Conservation (phyloP, 2,888 invertebrate species). For the Frankliniella fusca region DNA sequence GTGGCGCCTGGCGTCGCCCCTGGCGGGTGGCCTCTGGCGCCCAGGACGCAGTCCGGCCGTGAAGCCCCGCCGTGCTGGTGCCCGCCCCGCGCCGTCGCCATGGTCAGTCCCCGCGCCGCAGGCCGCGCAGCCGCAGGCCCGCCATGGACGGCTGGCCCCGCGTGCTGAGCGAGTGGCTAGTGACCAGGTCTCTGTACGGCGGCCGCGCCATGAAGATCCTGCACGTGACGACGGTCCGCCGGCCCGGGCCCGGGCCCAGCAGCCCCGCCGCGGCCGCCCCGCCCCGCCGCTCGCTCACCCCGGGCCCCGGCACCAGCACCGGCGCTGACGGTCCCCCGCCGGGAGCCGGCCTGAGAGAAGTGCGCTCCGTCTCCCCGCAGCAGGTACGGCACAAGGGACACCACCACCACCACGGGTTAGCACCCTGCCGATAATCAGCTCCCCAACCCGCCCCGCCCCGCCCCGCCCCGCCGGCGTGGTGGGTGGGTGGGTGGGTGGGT, state of each 20-base stretch:
- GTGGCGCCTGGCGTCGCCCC: no score
- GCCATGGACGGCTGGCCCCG: background rate
- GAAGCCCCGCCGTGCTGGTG: conserved; percentile 21
- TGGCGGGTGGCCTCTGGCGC: no score
- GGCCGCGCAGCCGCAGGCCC: conserved; percentile 10
- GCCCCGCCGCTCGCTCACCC: background rate
- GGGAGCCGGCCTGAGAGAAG: conserved; percentile 24
- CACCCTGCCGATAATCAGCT: background rate
- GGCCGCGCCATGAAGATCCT: conserved; percentile 17
- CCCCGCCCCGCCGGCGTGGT: conserved; percentile 39
- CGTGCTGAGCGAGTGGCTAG: background rate
- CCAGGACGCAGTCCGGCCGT: no score
- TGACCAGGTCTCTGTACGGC: conserved; percentile 5
- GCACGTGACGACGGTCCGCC: background rate
- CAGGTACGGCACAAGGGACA: background rate
- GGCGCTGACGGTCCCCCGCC: background rate
- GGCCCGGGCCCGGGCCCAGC: background rate
- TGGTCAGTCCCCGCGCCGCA: background rate
- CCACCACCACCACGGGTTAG: background rate
- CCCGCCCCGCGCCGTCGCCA: background rate
- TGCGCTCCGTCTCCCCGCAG: background rate
- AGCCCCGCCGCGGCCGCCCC: background rate
- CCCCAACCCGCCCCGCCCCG: background rate
- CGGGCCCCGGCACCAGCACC: background rate
- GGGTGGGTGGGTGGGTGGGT: conserved; percentile 37